A percentile compares a stretch with the other conserved stretches of the same genome.
Evolutionary conservation across 1,140 invertebrate genomes (phyloP).

Genomic region (Venturia canescens): DNA sequence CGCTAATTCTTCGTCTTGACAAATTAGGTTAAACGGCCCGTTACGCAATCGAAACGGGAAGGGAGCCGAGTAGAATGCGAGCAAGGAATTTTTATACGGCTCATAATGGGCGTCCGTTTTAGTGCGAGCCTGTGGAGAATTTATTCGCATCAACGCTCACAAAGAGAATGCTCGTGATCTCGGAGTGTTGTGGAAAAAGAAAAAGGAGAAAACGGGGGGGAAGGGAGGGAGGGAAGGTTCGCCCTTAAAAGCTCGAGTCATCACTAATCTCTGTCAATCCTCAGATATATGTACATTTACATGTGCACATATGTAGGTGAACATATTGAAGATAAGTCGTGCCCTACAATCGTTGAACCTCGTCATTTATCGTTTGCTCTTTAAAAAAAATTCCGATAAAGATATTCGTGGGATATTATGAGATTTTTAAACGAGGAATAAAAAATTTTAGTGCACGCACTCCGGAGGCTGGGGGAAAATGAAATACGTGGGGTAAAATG

Average conservation of each 20-base stretch:
- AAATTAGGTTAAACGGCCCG: constrained; percentile 52
- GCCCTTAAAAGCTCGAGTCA: constrained; percentile 40
- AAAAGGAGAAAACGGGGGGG: constrained; percentile 16
- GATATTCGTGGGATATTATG: neutral
- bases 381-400: constrained; percentile 30
- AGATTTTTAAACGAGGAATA: neutral
- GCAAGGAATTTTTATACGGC: constrained; percentile 13
- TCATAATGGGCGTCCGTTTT: neutral
- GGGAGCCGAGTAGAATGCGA: constrained; percentile 25
- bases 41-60: constrained; percentile 49
- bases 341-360: constrained; percentile 47
- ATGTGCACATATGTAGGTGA: neutral
- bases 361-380: constrained; percentile 42
- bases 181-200: neutral
- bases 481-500: too few relatives aligned
- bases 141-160: constrained; percentile 41
- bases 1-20: constrained; percentile 50
- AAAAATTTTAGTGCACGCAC: too few relatives aligned
- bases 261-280: neutral
- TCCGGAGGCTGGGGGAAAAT: too few relatives aligned
- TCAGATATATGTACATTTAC: neutral
- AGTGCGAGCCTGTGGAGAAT: constrained; percentile 13
- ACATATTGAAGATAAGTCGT: constrained; percentile 42
- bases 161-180: constrained; percentile 5
- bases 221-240: neutral